Conservation (phyloP, 92 coral and sea anemone genomes). For the Hydrozoanthus gracilis region DNA sequence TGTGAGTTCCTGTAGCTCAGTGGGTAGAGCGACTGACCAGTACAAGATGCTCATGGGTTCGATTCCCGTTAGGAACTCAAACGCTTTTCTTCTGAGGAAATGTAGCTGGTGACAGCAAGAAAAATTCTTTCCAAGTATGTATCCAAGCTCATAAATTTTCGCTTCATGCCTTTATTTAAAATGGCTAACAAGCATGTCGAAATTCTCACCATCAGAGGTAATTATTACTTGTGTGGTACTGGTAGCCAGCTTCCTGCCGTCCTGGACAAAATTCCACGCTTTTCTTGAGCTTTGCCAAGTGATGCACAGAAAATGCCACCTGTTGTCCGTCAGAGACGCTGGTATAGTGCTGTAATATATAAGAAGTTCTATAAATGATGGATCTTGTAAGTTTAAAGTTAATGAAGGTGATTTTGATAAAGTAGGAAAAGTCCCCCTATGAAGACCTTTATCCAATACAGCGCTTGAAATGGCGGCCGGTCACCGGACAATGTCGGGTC, state of each 20-base stretch:
- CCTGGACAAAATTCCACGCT: not conserved
- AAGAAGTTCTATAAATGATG: not conserved
- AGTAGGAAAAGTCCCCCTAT: not conserved
- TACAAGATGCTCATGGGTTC: too few relatives aligned
- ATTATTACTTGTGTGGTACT: not conserved
- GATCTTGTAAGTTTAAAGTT: too few relatives aligned
- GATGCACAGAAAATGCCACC: conserved; percentile 23
- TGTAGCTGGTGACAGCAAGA: too few relatives aligned
- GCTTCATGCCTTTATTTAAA: too few relatives aligned
- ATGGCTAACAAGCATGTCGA: not conserved
- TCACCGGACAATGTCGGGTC: too few relatives aligned
- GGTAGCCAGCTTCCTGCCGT: conserved; percentile 7
- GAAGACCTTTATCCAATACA: not conserved
- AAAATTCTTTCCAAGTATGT: too few relatives aligned
- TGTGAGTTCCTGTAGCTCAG: too few relatives aligned
- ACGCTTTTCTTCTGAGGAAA: too few relatives aligned
- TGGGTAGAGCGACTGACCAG: too few relatives aligned
- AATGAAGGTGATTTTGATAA: not conserved
- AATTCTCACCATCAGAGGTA: not conserved
- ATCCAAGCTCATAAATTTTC: too few relatives aligned
- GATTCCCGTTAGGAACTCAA: too few relatives aligned
- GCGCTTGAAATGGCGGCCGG: too few relatives aligned
- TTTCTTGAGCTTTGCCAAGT: conserved; percentile 4
- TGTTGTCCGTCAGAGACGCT: conserved; percentile 2
- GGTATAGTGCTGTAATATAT: conserved; percentile 10